These are phyloP conservation scores for crab-eating macaque (Macaca fascicularis) DNA, from an alignment of 2,113 vertebrate species.

Conservation along the genomic window T2T-MFA8v1.1 NC_088395.1:13126001-13126500, in stretches of 20 bases:
- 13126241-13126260: neutral
- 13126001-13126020: neutral
- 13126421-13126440: neutral
- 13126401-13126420: neutral
- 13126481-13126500: neutral
- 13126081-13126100: neutral
- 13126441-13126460: conserved; percentile 14
- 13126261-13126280: neutral
- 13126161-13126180: neutral
- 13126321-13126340: neutral
- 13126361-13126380: neutral
- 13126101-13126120: neutral
- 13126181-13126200: neutral
- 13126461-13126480: neutral
- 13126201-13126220: neutral
- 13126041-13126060: neutral
- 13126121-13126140: neutral
- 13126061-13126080: neutral
- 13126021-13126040: neutral
- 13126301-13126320: neutral
- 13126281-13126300: neutral
- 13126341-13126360: neutral
- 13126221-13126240: neutral
- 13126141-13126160: neutral
- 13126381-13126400: neutral